Percentiles rank a stretch among this genome's conserved stretches.
phyloP scores from a whole-genome alignment of 2,113 vertebrate genomes.

The Siphamia tubifer region DNA sequence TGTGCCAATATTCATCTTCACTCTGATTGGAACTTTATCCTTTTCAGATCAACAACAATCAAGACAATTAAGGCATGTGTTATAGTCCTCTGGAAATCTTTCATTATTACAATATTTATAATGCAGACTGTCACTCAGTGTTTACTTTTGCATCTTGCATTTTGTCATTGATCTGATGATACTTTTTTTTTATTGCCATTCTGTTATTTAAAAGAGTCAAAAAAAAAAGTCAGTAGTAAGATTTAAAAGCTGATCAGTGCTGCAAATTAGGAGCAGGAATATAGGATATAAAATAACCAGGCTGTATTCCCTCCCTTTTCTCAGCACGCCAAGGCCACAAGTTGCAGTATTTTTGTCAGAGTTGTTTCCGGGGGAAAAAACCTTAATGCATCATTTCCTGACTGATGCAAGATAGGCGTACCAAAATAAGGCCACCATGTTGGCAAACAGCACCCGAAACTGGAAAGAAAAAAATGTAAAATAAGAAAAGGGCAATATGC shows the following conservation, averaged over 20 bases:
- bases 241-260: background rate
- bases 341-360: background rate
- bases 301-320: background rate
- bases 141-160: background rate
- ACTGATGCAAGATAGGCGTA: constrained; percentile 86
- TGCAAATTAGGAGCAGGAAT: background rate
- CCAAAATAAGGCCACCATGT: constrained; percentile 87
- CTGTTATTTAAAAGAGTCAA: background rate
- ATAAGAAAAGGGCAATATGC: background rate
- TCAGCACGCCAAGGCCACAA: background rate
- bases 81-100: background rate
- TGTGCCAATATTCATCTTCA: background rate
- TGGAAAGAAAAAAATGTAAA: constrained; percentile 45
- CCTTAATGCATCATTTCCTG: constrained; percentile 75
- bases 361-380: background rate
- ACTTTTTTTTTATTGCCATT: background rate
- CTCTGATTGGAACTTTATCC: background rate
- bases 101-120: background rate
- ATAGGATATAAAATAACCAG: background rate
- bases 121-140: background rate
- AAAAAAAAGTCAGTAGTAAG: constrained; percentile 18
- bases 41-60: background rate
- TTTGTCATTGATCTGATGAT: background rate
- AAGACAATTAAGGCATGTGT: background rate
- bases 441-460: constrained; percentile 90